Evolutionary conservation across 2,888 invertebrate genomes (phyloP).

Genomic region (Hyles lineata): DNA sequence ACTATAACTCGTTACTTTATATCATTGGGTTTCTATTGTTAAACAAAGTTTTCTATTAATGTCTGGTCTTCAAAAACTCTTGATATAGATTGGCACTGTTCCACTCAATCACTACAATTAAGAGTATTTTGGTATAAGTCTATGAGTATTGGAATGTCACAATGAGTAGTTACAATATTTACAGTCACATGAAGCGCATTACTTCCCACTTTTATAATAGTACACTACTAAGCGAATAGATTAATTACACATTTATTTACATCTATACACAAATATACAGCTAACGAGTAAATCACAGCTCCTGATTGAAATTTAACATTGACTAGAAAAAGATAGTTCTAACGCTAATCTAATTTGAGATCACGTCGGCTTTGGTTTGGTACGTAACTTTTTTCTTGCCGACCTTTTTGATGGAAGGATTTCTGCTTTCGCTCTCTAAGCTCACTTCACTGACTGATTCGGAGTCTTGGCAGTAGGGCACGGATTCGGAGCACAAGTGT

Average conservation of each 20-base stretch:
- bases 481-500: constrained; percentile 59
- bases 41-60: not conserved
- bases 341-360: constrained; percentile 51
- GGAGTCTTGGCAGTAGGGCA: constrained; percentile 66
- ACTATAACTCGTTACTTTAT: not conserved
- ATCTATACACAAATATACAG: constrained; percentile 57
- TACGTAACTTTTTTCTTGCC: constrained; percentile 74
- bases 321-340: constrained; percentile 46
- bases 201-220: constrained; percentile 53
- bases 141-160: constrained; percentile 28
- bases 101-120: constrained; percentile 28
- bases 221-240: constrained; percentile 32
- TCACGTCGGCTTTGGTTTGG: constrained; percentile 74
- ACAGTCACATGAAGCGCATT: constrained; percentile 62
- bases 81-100: constrained; percentile 12
- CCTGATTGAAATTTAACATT: constrained; percentile 66
- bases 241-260: constrained; percentile 44
- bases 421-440: constrained; percentile 74
- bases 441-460: constrained; percentile 77
- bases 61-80: not conserved
- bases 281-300: constrained; percentile 81
- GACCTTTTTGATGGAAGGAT: constrained; percentile 64
- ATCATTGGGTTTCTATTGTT: not conserved
- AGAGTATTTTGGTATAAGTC: constrained; percentile 32
- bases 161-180: constrained; percentile 44